phyloP scores from a whole-genome alignment of 2,888 invertebrate genomes.

The Hypercompe scribonia region DNA sequence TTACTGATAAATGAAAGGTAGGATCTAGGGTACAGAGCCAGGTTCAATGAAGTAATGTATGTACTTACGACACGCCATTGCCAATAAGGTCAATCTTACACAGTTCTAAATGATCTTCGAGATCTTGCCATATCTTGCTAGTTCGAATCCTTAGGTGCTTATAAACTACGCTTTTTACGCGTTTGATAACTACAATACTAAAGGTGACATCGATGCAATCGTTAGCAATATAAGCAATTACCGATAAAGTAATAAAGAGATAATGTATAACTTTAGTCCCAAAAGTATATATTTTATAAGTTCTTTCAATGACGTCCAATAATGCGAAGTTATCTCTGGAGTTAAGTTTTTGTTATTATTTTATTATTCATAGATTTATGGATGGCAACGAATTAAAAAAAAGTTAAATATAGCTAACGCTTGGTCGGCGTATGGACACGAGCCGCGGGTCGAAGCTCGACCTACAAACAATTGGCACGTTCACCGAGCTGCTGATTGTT shows the following conservation, averaged over 20 bases:
- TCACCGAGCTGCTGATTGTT: conserved; percentile 34
- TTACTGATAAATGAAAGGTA: neutral
- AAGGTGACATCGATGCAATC: too few species aligned
- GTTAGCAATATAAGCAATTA: neutral
- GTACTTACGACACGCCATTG: too few species aligned
- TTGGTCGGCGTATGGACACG: neutral
- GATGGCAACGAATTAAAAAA: neutral
- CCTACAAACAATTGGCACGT: conserved; percentile 42
- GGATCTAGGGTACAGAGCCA: neutral
- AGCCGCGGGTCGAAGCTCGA: conserved; percentile 14
- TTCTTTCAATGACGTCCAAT: neutral
- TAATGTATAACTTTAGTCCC: neutral
- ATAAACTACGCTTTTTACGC: neutral
- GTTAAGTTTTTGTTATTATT: neutral
- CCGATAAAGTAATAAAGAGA: neutral
- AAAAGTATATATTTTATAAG: neutral
- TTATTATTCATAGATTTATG: neutral
- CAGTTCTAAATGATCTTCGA: neutral
- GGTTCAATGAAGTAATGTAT: too few species aligned
- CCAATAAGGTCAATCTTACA: too few species aligned
- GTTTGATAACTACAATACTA: neutral
- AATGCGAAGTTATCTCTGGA: neutral
- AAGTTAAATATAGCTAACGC: neutral
- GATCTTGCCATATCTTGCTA: neutral
- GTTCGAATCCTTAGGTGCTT: too few species aligned